Conservation (phyloP, 1,140 invertebrate species). For the Ptiloglossa arizonensis region DNA sequence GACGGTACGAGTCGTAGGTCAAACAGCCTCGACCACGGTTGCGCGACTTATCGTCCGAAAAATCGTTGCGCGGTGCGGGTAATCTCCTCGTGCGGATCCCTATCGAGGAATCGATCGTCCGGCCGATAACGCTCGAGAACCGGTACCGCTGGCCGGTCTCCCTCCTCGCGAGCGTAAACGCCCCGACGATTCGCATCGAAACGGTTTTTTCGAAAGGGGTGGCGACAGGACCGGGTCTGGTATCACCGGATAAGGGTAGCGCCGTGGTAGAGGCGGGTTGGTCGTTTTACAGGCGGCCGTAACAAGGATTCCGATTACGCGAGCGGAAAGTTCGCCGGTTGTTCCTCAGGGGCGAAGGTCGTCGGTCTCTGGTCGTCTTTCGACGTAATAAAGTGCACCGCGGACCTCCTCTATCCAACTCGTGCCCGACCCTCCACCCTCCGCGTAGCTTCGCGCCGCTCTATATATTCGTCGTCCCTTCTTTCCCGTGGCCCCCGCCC, state of each 20-base stretch:
- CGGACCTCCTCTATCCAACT: slow-evolving; percentile 15
- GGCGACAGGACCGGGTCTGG: background rate
- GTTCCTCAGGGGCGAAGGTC: background rate
- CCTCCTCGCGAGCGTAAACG: background rate
- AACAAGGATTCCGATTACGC: slow-evolving; percentile 31
- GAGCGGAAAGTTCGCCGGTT: slow-evolving; percentile 30
- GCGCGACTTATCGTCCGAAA: too few species aligned
- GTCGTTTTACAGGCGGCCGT: slow-evolving; percentile 21
- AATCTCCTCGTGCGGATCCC: too few species aligned
- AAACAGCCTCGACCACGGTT: too few species aligned
- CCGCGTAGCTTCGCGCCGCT: slow-evolving; percentile 15
- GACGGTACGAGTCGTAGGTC: too few species aligned
- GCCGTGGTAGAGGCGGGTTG: background rate
- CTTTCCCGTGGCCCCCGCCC: slow-evolving; percentile 43
- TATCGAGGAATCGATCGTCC: too few species aligned
- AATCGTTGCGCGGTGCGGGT: too few species aligned
- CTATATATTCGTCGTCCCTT: slow-evolving; percentile 43
- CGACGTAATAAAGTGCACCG: slow-evolving; percentile 47
- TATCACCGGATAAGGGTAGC: background rate
- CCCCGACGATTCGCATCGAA: background rate
- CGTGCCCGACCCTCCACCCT: too few species aligned
- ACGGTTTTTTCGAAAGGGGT: background rate
- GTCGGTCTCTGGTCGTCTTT: slow-evolving; percentile 19
- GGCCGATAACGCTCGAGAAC: too few species aligned
- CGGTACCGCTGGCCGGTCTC: too few species aligned